A percentile compares a stretch with the other conserved stretches of the same genome.
Conservation (phyloP, 1,140 invertebrate species). For the Sweltsa coloradensis region DNA sequence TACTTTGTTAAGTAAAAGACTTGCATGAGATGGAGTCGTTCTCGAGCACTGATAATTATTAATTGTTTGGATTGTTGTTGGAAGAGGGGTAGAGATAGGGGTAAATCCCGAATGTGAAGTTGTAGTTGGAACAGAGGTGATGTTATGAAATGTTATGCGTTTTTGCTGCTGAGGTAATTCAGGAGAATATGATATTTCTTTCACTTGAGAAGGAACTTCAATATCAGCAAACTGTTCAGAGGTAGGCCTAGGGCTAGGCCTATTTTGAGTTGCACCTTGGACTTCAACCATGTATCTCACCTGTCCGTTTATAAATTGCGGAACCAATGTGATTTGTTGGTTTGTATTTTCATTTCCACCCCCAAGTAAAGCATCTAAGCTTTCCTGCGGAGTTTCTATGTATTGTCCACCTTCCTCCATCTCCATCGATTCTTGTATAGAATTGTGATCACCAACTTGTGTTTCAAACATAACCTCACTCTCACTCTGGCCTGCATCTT, state of each 20-base stretch:
- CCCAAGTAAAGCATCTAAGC: not conserved
- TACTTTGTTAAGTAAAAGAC: no score
- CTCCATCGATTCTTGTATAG: constrained; percentile 1
- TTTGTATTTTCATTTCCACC: constrained; percentile 6
- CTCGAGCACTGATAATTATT: no score
- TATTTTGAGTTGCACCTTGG: constrained; percentile 1
- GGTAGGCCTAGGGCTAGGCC: not conserved
- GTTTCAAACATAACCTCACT: not conserved
- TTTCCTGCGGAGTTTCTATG: not conserved
- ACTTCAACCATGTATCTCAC: constrained; percentile 14
- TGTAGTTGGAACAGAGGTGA: no score
- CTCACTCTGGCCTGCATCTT: constrained; percentile 4
- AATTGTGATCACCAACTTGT: not conserved
- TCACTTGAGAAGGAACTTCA: not conserved
- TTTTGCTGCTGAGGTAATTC: no score
- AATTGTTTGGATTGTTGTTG: no score
- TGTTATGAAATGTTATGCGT: no score
- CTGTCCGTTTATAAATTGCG: constrained; percentile 11
- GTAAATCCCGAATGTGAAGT: no score
- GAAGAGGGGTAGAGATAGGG: no score
- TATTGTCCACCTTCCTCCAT: not conserved
- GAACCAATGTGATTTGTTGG: constrained; percentile 8
- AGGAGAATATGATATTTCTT: no score
- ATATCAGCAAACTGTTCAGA: constrained; percentile 3
- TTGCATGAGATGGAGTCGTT: no score